A percentile compares a stretch with the other conserved stretches of the same genome.
Evolutionary conservation across 1,140 invertebrate genomes (phyloP).

Genomic region (Lucilia sericata): DNA sequence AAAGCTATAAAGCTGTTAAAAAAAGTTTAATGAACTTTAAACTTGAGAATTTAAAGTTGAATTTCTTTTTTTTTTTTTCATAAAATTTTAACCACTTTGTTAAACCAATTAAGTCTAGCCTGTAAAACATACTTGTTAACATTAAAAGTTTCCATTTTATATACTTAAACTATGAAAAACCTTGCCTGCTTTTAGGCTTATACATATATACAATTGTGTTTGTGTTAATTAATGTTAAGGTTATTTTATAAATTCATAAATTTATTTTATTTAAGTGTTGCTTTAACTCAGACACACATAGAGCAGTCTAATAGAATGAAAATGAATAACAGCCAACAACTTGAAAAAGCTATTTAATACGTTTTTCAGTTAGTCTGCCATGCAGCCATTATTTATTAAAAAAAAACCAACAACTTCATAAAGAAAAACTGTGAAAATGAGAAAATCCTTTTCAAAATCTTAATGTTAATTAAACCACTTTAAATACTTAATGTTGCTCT

Average conservation of each 20-base stretch:
- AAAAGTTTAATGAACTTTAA: not conserved
- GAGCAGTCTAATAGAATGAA: not conserved
- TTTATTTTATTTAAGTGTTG: not conserved
- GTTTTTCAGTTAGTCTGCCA: not conserved
- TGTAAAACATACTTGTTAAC: too few relatives aligned
- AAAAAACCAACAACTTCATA: not conserved
- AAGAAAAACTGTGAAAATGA: not conserved
- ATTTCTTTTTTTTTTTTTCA: too few relatives aligned
- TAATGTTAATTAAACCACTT: conserved; percentile 1
- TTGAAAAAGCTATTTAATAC: not conserved
- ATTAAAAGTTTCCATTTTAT: too few relatives aligned
- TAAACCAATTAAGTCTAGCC: too few relatives aligned
- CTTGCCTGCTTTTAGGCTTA: too few relatives aligned
- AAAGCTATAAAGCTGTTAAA: not conserved
- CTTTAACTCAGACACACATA: not conserved
- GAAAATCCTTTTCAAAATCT: conserved; percentile 7
- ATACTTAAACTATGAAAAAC: too few relatives aligned
- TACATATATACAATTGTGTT: too few relatives aligned
- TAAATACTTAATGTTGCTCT: not conserved
- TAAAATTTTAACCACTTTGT: too few relatives aligned
- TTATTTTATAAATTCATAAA: not conserved
- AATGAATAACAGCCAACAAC: not conserved
- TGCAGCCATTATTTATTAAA: not conserved
- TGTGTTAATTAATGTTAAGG: not conserved
- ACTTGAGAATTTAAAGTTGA: not conserved